These are phyloP conservation scores for Podotricha telesiphe DNA, from an alignment of 2,888 invertebrate species.

Conservation along the genomic window DNA sequence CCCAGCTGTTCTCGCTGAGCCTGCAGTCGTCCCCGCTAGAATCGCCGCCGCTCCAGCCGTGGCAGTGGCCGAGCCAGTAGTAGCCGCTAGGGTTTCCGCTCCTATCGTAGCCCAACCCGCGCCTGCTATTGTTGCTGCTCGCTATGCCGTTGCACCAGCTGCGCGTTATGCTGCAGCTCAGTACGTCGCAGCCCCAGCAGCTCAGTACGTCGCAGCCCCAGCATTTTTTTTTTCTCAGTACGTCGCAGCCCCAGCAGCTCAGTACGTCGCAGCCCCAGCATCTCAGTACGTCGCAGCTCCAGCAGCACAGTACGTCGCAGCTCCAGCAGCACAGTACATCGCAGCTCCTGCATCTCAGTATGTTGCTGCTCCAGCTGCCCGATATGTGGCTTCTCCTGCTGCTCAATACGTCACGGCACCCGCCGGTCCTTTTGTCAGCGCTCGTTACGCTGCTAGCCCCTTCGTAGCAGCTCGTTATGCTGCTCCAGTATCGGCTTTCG, in stretches of 20 bases:
- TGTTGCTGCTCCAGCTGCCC: slow-evolving; percentile 74
- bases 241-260: slow-evolving; percentile 66
- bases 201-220: slow-evolving; percentile 50
- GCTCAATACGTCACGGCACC: slow-evolving; percentile 52
- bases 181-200: slow-evolving; percentile 75
- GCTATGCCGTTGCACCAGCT: slow-evolving; percentile 54
- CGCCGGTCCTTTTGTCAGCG: not conserved
- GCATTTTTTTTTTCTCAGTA: slow-evolving; percentile 73
- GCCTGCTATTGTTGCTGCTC: slow-evolving; percentile 43
- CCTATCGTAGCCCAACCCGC: slow-evolving; percentile 45
- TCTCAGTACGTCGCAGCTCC: slow-evolving; percentile 20
- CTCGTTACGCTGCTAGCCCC: slow-evolving; percentile 17
- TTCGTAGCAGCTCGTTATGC: slow-evolving; percentile 29
- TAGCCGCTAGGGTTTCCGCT: slow-evolving; percentile 50
- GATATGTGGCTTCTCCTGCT: slow-evolving; percentile 79
- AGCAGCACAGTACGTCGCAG: slow-evolving; percentile 55
- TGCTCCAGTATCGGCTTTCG: slow-evolving; percentile 30
- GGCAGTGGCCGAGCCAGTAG: slow-evolving; percentile 47
- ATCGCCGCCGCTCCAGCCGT: slow-evolving; percentile 56
- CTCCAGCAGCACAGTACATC: slow-evolving; percentile 49
- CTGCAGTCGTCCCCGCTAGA: slow-evolving; percentile 57
- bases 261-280: slow-evolving; percentile 48
- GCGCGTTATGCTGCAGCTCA: slow-evolving; percentile 57
- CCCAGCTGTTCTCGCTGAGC: slow-evolving; percentile 67
- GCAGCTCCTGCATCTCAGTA: slow-evolving; percentile 46